phyloP scores from a whole-genome alignment of 2,888 invertebrate genomes.

The Hemithea aestivaria region DNA sequence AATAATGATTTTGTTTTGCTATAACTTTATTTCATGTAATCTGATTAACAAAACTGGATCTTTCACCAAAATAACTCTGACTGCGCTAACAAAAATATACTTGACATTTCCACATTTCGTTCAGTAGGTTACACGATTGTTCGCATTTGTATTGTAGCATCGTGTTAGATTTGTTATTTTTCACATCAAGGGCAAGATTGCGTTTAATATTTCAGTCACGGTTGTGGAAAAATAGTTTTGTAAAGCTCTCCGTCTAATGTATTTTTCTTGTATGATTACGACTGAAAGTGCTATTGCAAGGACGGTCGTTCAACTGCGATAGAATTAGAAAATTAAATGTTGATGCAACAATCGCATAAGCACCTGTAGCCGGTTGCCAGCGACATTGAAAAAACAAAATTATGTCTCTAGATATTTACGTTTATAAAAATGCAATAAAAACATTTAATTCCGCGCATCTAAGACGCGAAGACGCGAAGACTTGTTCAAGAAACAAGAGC shows the following conservation, averaged over 20 bases:
- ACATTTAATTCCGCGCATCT: too few relatives aligned
- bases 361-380: conserved; percentile 8
- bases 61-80: not conserved
- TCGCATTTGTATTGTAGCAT: not conserved
- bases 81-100: conserved; percentile 6
- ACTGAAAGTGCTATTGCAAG: conserved; percentile 15
- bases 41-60: not conserved
- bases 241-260: conserved; percentile 20
- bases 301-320: conserved; percentile 18
- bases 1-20: too few relatives aligned
- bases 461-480: too few relatives aligned
- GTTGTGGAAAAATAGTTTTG: conserved; percentile 11
- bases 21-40: too few relatives aligned
- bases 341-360: conserved; percentile 28
- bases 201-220: conserved; percentile 19
- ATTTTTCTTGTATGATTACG: conserved; percentile 22
- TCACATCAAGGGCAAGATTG: conserved; percentile 8
- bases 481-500: too few relatives aligned
- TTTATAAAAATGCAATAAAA: too few relatives aligned
- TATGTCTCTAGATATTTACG: too few relatives aligned
- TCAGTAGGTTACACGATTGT: conserved; percentile 3
- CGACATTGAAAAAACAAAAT: not conserved
- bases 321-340: conserved; percentile 13
- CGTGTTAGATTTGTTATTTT: conserved; percentile 10
- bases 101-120: conserved; percentile 4